These are phyloP conservation scores for Torymus tubicola DNA, from an alignment of 2,888 invertebrate species.

Conservation along the genomic window DNA sequence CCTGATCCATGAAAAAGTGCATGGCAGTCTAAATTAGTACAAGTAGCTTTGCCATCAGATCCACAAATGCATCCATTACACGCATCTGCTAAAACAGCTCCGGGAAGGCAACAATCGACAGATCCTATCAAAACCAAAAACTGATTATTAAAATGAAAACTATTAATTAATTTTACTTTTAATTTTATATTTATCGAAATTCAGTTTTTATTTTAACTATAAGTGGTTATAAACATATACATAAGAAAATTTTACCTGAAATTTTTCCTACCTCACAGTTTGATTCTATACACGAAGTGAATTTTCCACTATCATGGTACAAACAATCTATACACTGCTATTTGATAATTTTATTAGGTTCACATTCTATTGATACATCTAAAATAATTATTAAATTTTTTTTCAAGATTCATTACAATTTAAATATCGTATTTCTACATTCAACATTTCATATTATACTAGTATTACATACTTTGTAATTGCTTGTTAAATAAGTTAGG, in stretches of 20 bases:
- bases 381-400: too few relatives aligned
- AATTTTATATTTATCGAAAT: too few relatives aligned
- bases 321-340: background rate
- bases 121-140: background rate
- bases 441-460: too few relatives aligned
- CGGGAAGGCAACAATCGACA: conserved; percentile 25
- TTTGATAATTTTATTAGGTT: background rate
- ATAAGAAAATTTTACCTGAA: too few relatives aligned
- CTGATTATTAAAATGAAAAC: background rate
- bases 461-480: too few relatives aligned
- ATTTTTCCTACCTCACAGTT: background rate
- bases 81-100: conserved; percentile 69
- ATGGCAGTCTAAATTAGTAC: conserved; percentile 57
- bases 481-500: too few relatives aligned
- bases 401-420: too few relatives aligned
- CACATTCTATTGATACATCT: background rate
- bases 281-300: background rate
- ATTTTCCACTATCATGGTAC: conserved; percentile 14
- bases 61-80: conserved; percentile 80
- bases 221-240: too few relatives aligned
- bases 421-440: too few relatives aligned
- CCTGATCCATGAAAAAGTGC: background rate
- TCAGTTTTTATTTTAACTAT: too few relatives aligned
- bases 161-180: too few relatives aligned
- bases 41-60: conserved; percentile 65